phyloP scores from a whole-genome alignment of 2,888 invertebrate genomes.

The Melanargia galathea region DNA sequence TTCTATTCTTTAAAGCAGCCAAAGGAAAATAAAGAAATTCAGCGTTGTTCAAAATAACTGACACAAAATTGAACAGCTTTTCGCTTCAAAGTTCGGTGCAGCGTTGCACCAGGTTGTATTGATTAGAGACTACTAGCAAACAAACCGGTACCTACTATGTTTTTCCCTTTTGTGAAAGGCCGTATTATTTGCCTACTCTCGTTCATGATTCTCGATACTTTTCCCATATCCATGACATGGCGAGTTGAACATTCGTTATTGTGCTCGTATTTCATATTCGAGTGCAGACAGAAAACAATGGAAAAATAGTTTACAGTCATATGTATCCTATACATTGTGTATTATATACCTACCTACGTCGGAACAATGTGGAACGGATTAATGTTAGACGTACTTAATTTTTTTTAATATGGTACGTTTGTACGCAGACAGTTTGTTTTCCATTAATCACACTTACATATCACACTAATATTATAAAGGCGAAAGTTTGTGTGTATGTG shows the following conservation, averaged over 20 bases:
- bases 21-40: neutral
- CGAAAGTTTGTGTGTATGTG: too few relatives aligned
- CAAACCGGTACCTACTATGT: neutral
- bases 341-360: constrained; percentile 4
- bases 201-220: constrained; percentile 22
- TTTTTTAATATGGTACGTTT: neutral
- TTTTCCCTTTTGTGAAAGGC: constrained; percentile 9
- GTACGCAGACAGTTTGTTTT: too few relatives aligned
- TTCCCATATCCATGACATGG: constrained; percentile 24
- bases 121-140: constrained; percentile 19
- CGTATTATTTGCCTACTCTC: constrained; percentile 11
- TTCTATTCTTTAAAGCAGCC: neutral
- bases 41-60: too few relatives aligned
- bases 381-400: neutral
- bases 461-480: too few relatives aligned
- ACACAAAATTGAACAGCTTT: neutral
- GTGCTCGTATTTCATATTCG: constrained; percentile 23
- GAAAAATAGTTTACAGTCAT: constrained; percentile 23
- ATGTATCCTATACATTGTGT: neutral
- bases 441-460: too few relatives aligned
- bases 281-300: constrained; percentile 18
- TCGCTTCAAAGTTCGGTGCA: constrained; percentile 8
- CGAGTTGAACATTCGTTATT: constrained; percentile 20
- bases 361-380: neutral
- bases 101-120: constrained; percentile 13